Evolutionary conservation across 2,113 vertebrate genomes (phyloP).

Genomic region (Halcyon senegalensis): DNA sequence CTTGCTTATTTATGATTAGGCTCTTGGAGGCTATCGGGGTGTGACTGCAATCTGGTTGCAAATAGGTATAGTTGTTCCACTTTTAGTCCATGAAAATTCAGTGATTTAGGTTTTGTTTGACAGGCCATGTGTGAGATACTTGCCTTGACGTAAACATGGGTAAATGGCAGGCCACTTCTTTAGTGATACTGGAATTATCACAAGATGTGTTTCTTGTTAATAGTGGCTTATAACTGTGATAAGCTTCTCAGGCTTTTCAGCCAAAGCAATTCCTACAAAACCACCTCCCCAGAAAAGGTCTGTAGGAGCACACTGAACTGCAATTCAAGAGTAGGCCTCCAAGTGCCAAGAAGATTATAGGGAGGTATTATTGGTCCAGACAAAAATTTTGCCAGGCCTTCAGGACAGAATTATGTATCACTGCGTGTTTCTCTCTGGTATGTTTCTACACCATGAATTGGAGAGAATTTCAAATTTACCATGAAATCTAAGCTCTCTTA

Average conservation of each 20-base stretch:
- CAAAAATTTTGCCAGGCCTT: constrained; percentile 52
- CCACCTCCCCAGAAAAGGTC: background rate
- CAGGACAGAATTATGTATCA: constrained; percentile 31
- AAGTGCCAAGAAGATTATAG: constrained; percentile 28
- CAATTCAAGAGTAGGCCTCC: background rate
- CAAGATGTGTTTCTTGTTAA: background rate
- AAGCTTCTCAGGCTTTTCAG: constrained; percentile 31
- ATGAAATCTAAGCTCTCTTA: constrained; percentile 43
- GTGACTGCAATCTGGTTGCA: background rate
- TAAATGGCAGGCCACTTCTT: background rate
- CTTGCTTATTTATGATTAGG: background rate
- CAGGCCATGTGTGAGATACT: background rate
- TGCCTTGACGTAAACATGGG: background rate
- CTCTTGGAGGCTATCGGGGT: background rate
- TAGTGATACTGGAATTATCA: background rate
- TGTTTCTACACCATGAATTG: constrained; percentile 21
- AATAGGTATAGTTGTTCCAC: background rate
- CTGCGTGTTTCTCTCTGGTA: background rate
- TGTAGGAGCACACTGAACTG: background rate
- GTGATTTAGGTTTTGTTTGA: background rate
- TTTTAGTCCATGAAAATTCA: background rate
- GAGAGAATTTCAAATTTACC: constrained; percentile 23
- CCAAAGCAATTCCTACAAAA: constrained; percentile 24
- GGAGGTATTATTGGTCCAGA: constrained; percentile 40
- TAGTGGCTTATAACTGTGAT: background rate